Evolutionary conservation across 2,888 invertebrate species (phyloP).

Genomic region (Phaedon cochleariae): DNA sequence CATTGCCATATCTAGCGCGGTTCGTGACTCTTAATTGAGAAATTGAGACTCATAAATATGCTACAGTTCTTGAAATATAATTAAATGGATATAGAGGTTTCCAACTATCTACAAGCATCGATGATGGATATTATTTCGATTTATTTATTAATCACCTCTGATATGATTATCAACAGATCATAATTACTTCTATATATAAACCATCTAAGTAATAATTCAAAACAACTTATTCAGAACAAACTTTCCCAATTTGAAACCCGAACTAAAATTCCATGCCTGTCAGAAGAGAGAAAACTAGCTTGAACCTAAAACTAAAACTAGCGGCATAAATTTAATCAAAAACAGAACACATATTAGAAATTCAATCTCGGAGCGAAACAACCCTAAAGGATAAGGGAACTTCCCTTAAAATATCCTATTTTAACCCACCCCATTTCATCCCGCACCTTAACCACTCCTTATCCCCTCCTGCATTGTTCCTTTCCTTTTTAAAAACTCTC

Average conservation of each 20-base stretch:
- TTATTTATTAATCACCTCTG: too few species aligned
- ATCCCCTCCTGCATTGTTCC: conserved; percentile 42
- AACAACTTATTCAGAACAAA: conserved; percentile 51
- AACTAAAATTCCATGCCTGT: conserved; percentile 49
- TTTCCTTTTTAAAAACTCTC: conserved; percentile 51
- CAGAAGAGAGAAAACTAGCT: conserved; percentile 39
- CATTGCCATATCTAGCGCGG: too few species aligned
- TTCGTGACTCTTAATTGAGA: too few species aligned
- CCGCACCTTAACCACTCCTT: conserved; percentile 53
- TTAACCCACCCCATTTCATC: conserved; percentile 46
- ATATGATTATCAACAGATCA: conserved; percentile 31
- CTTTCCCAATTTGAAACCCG: conserved; percentile 51
- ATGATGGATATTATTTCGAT: too few species aligned
- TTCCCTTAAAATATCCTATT: conserved; percentile 55
- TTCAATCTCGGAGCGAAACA: conserved; percentile 62
- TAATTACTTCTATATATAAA: conserved; percentile 36
- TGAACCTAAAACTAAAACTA: conserved; percentile 53
- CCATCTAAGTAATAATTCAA: conserved; percentile 48
- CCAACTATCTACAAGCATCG: too few species aligned
- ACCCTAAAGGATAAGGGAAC: conserved; percentile 61
- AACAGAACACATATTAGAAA: conserved; percentile 63
- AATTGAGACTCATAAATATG: too few species aligned
- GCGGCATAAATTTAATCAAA: conserved; percentile 62
- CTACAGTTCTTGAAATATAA: too few species aligned
- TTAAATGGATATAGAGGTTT: too few species aligned